Evolutionary conservation across 2,888 invertebrate species (phyloP), one percentile per base, ranked within the genome.

Genomic region (Cenopis cana): DNA sequence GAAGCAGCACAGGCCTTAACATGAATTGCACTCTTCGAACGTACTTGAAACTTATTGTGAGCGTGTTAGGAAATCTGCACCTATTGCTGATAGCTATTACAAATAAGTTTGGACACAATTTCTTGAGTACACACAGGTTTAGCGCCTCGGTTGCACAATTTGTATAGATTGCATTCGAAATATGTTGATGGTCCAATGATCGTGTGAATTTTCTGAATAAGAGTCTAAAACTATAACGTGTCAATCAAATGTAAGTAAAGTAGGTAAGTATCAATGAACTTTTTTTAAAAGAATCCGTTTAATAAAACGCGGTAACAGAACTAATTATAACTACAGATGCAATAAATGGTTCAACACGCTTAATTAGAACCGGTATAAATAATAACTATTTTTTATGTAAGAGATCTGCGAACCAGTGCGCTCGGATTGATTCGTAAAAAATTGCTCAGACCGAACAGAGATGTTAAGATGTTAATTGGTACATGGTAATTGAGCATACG

Each of bases 41-140:
- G 67, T 49, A 66, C 70, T 71, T 67, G 56, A 66, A 71, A 71
- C 29, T 61, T 29, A 49, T 60, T 54, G 60, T 49, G 49, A 50
- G 29, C 49, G 12, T 49, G 59, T 71, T 71, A 60, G 46, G 71
- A 54, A 71, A 71, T 56, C 11, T 61, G 52, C 41, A 55, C 17
- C 52, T 54, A 67, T 61, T 55, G 61, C 55, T 12, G 59, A 65
- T 33, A 29, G 65, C 64, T 57, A 64, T n/a, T 50, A 18, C 36
- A 52, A 38, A 68, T 36, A 60, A 20, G 29, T 59, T 70, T 70
- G 59, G 65, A 18, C 49, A 50, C 64, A 65, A 69, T 70, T 70
- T 59, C 50, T 54, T 65, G 29, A 18, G 52, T 46, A 46, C 33
- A 36, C 20, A 57, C 38, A 29, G 17, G 20, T 54, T 64, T n/a